phyloP scores from a whole-genome alignment of 2,888 invertebrate species.

The Nephrotoma appendiculata region DNA sequence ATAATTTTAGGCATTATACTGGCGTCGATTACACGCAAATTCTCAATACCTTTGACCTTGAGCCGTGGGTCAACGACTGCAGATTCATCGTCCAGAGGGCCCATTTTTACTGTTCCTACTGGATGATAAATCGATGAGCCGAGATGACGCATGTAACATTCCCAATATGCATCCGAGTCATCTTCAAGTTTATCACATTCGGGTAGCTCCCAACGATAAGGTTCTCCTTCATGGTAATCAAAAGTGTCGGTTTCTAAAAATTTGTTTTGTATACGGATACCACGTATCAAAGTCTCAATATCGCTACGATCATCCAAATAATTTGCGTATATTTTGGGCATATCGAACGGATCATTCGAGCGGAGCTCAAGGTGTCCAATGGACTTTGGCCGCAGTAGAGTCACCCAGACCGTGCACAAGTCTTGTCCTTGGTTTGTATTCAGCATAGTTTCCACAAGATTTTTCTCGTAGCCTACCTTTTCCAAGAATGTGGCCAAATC shows the following conservation, averaged over 20 bases:
- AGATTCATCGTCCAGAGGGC: constrained; percentile 28
- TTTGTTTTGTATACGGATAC: constrained; percentile 27
- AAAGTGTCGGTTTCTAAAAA: constrained; percentile 32
- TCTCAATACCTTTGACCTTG: constrained; percentile 36
- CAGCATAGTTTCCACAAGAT: neutral
- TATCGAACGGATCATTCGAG: neutral
- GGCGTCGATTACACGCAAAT: constrained; percentile 44
- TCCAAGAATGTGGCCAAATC: constrained; percentile 19
- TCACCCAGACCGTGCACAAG: constrained; percentile 6
- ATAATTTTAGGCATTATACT: constrained; percentile 51
- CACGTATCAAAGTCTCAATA: constrained; percentile 32
- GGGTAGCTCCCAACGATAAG: constrained; percentile 39
- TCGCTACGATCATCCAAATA: constrained; percentile 44
- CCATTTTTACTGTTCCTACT: constrained; percentile 57
- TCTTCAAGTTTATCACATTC: constrained; percentile 20
- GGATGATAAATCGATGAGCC: constrained; percentile 48
- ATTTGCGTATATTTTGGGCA: constrained; percentile 28
- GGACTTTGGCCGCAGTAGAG: constrained; percentile 36
- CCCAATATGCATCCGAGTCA: constrained; percentile 36
- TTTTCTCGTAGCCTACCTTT: constrained; percentile 8
- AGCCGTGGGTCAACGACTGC: constrained; percentile 38
- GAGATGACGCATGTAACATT: constrained; percentile 40
- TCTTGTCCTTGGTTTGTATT: neutral
- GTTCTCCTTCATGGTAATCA: constrained; percentile 24
- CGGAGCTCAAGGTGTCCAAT: constrained; percentile 38